These are phyloP conservation scores for Junonia oenone DNA, from an alignment of 2,888 invertebrate genomes.

Conservation along the genomic window DNA sequence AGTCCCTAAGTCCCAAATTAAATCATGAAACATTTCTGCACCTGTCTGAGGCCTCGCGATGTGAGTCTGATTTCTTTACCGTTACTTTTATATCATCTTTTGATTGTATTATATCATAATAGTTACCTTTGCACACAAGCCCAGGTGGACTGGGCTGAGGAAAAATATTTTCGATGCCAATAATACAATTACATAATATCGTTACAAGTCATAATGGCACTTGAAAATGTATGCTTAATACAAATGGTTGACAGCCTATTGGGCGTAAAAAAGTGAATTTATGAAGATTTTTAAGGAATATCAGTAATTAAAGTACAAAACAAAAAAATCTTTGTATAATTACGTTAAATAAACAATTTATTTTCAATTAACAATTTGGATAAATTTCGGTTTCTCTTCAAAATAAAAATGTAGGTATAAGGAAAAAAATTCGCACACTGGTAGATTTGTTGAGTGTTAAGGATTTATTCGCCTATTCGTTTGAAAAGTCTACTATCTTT, in stretches of 20 bases:
- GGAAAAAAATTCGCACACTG: constrained; percentile 47
- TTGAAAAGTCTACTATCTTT: constrained; percentile 68
- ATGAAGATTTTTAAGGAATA: too few relatives aligned
- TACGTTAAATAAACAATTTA: too few relatives aligned
- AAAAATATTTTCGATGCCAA: too few relatives aligned
- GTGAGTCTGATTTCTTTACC: constrained; percentile 51
- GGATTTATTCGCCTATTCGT: constrained; percentile 65
- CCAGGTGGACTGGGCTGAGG: too few relatives aligned
- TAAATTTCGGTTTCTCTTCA: constrained; percentile 11
- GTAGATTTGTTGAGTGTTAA: constrained; percentile 63
- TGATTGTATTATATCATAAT: constrained; percentile 38
- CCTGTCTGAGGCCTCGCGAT: constrained; percentile 61
- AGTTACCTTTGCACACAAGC: constrained; percentile 4
- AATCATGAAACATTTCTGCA: constrained; percentile 76
- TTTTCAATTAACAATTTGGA: too few relatives aligned
- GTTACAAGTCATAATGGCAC: too few relatives aligned
- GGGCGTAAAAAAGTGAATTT: background rate
- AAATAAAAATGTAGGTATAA: constrained; percentile 19
- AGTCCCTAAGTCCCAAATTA: constrained; percentile 78
- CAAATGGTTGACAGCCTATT: background rate
- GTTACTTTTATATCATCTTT: constrained; percentile 52
- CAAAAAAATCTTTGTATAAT: too few relatives aligned
- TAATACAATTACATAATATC: too few relatives aligned
- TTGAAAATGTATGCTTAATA: too few relatives aligned
- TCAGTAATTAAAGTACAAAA: too few relatives aligned